These are phyloP conservation scores for Rhinichthys klamathensis DNA, from an alignment of 2,113 vertebrate species.

Conservation along the genomic window DNA sequence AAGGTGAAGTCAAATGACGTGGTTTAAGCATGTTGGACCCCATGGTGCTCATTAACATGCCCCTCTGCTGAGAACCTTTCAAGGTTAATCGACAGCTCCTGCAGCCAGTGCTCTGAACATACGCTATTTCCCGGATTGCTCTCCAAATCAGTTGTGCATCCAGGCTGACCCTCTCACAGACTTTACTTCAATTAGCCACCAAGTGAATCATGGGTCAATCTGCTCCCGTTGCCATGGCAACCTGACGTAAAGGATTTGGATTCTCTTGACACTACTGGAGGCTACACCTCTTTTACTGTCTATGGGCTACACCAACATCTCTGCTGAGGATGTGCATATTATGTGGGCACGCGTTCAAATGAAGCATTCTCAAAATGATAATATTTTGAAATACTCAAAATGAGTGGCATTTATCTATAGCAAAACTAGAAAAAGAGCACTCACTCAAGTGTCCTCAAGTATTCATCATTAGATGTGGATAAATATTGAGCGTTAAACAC, in stretches of 20 bases:
- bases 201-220: slow-evolving; percentile 38
- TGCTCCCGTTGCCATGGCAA: not conserved
- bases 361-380: not conserved
- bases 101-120: not conserved
- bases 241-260: slow-evolving; percentile 12
- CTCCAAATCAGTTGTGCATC: slow-evolving; percentile 6
- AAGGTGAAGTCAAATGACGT: not conserved
- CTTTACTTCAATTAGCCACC: slow-evolving; percentile 31
- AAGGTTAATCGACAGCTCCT: slow-evolving; percentile 25
- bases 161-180: slow-evolving; percentile 11
- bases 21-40: not conserved
- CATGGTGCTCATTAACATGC: not conserved
- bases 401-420: not conserved
- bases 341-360: not conserved
- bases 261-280: not conserved
- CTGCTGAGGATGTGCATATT: not conserved
- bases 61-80: slow-evolving; percentile 5
- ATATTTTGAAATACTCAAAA: too few relatives aligned
- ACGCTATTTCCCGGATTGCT: slow-evolving; percentile 7
- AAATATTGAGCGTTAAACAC: not conserved
- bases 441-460: not conserved
- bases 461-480: not conserved
- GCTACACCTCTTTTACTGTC: too few relatives aligned
- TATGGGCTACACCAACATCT: not conserved
- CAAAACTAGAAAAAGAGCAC: not conserved